Evolutionary conservation across 2,888 invertebrate genomes (phyloP), one percentile per base, ranked within the genome.

Genomic region (Cheilosia grossa): DNA sequence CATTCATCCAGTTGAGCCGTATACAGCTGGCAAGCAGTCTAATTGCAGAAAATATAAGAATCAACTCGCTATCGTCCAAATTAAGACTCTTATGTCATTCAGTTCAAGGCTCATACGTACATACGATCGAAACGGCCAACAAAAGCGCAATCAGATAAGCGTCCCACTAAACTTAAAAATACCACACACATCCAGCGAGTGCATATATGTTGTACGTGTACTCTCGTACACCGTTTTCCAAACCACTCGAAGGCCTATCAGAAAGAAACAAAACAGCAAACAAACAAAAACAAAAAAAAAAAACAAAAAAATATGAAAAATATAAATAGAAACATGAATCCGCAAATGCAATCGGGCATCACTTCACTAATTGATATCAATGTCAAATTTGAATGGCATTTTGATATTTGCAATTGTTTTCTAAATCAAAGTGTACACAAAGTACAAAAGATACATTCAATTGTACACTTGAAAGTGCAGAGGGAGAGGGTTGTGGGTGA

Each of bases 361-460:
- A 47, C 61, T 69, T 77, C 61, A 59, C 59, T 69, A 77, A 77
- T 69, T 77, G 77, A 69, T 69, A 77, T 77, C 77, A 77, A 77
- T 77, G 69, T 77, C 77, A 77, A 61, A 77, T 69, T 69, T 67
- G 69, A 77, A 77, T 77, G 61, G 69, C 77, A 54, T 77, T 77
- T 54, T 42, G 72, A 72, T 72, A 61, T 51, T 40, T 59, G 59
- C 77, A 67, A 77, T 69, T 77, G 77, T 77, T 75, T 75, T 75
- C 54, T 37, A 66, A 58, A 73, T 73, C 59, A 33, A 1, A 27
- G 27, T 27, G 27, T 27, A 51, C 24, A 51, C 59, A 44, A 42
- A 53, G 74, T 66, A 51, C 24, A 56, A 37, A 27, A 21, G 17
- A 59, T 13, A 47, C 17, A 21, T 17, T 21, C 37, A 24, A n/a